Conservation (phyloP, 2,888 invertebrate genomes). For the Agelastica alni region DNA sequence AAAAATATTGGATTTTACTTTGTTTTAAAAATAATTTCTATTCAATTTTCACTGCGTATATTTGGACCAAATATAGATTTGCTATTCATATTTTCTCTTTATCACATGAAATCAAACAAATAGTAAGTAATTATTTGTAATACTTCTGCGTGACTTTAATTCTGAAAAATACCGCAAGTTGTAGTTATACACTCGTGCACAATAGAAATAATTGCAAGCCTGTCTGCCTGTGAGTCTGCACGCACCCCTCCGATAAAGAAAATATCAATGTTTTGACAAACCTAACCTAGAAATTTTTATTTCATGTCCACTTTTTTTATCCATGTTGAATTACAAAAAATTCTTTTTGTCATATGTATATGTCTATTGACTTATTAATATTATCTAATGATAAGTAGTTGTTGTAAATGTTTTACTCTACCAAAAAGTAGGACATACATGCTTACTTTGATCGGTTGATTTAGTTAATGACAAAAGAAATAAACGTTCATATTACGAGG, state of each 20-base stretch:
- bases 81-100: constrained; percentile 32
- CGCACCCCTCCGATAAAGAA: constrained; percentile 42
- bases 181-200: constrained; percentile 49
- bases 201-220: constrained; percentile 52
- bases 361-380: too few species aligned
- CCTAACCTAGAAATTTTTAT: constrained; percentile 18
- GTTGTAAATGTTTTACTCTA: too few species aligned
- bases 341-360: too few species aligned
- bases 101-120: constrained; percentile 48
- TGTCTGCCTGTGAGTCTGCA: constrained; percentile 55
- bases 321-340: not conserved
- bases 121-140: constrained; percentile 52
- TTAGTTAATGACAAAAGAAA: too few species aligned
- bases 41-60: too few species aligned
- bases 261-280: constrained; percentile 31
- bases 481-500: too few species aligned
- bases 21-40: too few species aligned
- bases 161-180: constrained; percentile 48
- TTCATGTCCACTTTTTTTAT: constrained; percentile 5
- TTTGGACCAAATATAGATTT: not conserved
- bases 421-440: too few species aligned
- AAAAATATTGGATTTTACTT: too few species aligned
- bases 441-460: too few species aligned
- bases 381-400: too few species aligned
- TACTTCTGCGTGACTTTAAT: constrained; percentile 52